Evolutionary conservation across 2,113 vertebrate species (phyloP), one percentile per base, ranked within the genome.

Genomic region (Vulpes vulpes): DNA sequence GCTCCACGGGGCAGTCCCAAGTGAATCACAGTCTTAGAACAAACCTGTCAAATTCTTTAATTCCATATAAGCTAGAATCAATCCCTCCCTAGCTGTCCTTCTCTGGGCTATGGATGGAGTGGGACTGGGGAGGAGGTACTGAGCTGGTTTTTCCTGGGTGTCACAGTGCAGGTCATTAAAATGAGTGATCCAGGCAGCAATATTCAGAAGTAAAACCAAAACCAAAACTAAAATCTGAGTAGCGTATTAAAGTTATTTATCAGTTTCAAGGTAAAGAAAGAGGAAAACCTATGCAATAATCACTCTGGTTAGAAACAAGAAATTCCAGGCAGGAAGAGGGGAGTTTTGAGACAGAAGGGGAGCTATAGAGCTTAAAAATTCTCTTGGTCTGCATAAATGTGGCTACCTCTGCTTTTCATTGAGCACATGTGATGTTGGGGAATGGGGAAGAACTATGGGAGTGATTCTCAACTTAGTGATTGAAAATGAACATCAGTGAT

Each of bases 161-260:
- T 84, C 27, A 74, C 19, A 43, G 22, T 8, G 19, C 22, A 32
- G 22, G 53, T 60, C 73, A 51, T 16, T 5, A 11, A 78, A 59
- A 76, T 51, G 59, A 12, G 43, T 59, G 14, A 53, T 76, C 27
- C 35, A 53, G 82, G 65, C 2, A 38, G 8, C 4, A 27, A n/a
- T 60, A 86, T 81, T 86, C 64, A 73, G 27, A 74, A 86, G 17
- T 74, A 67, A 89, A 57, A 82, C n/a, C 62, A n/a, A 90, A 91
- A 55, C 65, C 32, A 27, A 80, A 87, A 73, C 83, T 27, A 57
- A 35, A 30, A 74, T 38, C 14, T 91, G 64, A 65, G 30, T 43
- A 55, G 27, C 3, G 14, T 43, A 8, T 30, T 27, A 35, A 80
- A 20, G 3, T 94, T 71, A 51, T 81, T 59, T 74, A 73, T 81